A percentile compares a stretch with the other conserved stretches of the same genome.
phyloP scores from a whole-genome alignment of 2,797 vertebrate genomes.

The Sebastes minor region DNA sequence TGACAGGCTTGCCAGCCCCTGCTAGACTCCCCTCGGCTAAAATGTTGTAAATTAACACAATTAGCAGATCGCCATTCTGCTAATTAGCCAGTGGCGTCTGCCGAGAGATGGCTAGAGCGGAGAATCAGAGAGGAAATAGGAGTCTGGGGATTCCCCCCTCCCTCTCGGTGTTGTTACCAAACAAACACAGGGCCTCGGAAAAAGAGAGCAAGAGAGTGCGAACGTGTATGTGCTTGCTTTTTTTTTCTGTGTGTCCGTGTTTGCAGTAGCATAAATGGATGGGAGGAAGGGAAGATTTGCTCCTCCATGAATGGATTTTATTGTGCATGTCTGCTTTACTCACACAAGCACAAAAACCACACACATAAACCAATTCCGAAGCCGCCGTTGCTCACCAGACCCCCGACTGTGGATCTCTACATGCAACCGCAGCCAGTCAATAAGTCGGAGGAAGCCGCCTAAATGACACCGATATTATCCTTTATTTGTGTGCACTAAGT shows the following conservation, averaged over 20 bases:
- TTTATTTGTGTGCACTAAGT: slow-evolving; percentile 79
- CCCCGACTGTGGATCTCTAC: slow-evolving; percentile 69
- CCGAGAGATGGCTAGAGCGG: slow-evolving; percentile 88
- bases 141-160: slow-evolving; percentile 76
- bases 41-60: slow-evolving; percentile 99
- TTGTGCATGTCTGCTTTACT: slow-evolving; percentile 56
- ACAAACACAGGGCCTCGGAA: slow-evolving; percentile 80
- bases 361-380: slow-evolving; percentile 55
- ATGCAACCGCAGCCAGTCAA: slow-evolving; percentile 68
- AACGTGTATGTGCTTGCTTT: slow-evolving; percentile 35
- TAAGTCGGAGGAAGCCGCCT: slow-evolving; percentile 76
- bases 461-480: slow-evolving; percentile 80
- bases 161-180: slow-evolving; percentile 90
- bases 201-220: slow-evolving; percentile 60
- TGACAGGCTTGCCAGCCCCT: slow-evolving; percentile 89
- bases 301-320: slow-evolving; percentile 58
- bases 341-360: slow-evolving; percentile 41
- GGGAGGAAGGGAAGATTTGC: slow-evolving; percentile 40
- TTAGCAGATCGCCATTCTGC: slow-evolving; percentile 95
- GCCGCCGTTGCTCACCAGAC: slow-evolving; percentile 56
- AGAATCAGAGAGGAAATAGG: slow-evolving; percentile 86
- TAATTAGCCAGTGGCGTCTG: slow-evolving; percentile 96
- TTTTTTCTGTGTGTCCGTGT: slow-evolving; percentile 29
- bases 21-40: slow-evolving; percentile 93
- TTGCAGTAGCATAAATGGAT: slow-evolving; percentile 59